Evolutionary conservation across 2,888 invertebrate species (phyloP).

Genomic region (Lobophora halterata): DNA sequence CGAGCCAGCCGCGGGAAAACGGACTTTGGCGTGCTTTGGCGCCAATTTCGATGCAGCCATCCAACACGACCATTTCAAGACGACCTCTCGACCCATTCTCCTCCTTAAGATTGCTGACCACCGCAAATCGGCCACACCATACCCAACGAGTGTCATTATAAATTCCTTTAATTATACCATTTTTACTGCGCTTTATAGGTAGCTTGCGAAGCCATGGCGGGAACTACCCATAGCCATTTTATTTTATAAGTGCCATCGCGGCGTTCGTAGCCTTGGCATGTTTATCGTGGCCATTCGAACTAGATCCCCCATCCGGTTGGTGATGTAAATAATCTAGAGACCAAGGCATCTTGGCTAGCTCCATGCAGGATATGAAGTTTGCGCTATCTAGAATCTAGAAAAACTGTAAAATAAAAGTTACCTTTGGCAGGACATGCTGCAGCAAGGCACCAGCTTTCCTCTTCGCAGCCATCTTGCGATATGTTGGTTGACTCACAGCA

Average conservation of each 20-base stretch:
- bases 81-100: slow-evolving; percentile 28
- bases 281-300: slow-evolving; percentile 43
- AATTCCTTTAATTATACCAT: slow-evolving; percentile 73
- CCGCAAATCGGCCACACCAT: slow-evolving; percentile 45
- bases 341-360: slow-evolving; percentile 15
- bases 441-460: slow-evolving; percentile 65
- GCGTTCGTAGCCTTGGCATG: slow-evolving; percentile 57
- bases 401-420: slow-evolving; percentile 52
- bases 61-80: slow-evolving; percentile 50
- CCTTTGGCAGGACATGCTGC: slow-evolving; percentile 83
- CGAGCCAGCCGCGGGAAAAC: slow-evolving; percentile 76
- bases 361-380: slow-evolving; percentile 33
- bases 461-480: slow-evolving; percentile 84
- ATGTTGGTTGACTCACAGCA: slow-evolving; percentile 60
- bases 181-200: slow-evolving; percentile 63
- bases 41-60: slow-evolving; percentile 70
- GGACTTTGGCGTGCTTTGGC: slow-evolving; percentile 79
- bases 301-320: slow-evolving; percentile 18
- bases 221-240: slow-evolving; percentile 51
- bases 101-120: slow-evolving; percentile 25
- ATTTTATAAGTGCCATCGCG: slow-evolving; percentile 55
- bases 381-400: slow-evolving; percentile 42
- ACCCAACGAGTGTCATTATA: slow-evolving; percentile 59
- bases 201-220: slow-evolving; percentile 42
- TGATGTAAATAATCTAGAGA: slow-evolving; percentile 10